phyloP scores from a whole-genome alignment of 2,888 invertebrate species.

The Aphodius sticticus region DNA sequence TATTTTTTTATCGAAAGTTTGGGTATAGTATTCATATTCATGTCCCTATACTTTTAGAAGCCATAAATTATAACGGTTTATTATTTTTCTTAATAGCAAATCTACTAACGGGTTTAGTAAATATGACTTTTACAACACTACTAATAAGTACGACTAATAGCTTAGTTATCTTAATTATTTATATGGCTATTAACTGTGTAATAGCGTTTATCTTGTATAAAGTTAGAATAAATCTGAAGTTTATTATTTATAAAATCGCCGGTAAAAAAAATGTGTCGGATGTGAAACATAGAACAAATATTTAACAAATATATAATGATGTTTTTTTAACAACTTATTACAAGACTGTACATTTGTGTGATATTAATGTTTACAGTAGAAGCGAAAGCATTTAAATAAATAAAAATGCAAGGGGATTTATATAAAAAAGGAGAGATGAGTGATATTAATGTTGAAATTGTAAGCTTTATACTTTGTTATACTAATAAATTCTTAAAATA shows the following conservation, averaged over 20 bases:
- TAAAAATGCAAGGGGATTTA: no score
- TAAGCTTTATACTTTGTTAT: background rate
- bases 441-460: no score
- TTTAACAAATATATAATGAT: background rate
- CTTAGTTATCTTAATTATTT: conserved; percentile 65
- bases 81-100: conserved; percentile 86
- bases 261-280: conserved; percentile 12
- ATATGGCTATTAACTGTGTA: conserved; percentile 64
- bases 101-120: conserved; percentile 83
- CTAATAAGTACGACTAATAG: conserved; percentile 58
- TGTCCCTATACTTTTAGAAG: conserved; percentile 69
- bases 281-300: background rate
- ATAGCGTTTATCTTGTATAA: conserved; percentile 58
- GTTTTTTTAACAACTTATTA: background rate
- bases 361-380: background rate
- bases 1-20: conserved; percentile 47
- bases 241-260: conserved; percentile 39
- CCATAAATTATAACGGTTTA: conserved; percentile 83
- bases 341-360: background rate
- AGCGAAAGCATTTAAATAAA: background rate
- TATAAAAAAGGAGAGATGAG: no score
- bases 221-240: conserved; percentile 61
- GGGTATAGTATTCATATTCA: conserved; percentile 43
- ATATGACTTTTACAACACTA: conserved; percentile 74
- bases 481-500: background rate